Evolutionary conservation across 2,113 vertebrate species (phyloP).

Genomic region (Noturus placidus): DNA sequence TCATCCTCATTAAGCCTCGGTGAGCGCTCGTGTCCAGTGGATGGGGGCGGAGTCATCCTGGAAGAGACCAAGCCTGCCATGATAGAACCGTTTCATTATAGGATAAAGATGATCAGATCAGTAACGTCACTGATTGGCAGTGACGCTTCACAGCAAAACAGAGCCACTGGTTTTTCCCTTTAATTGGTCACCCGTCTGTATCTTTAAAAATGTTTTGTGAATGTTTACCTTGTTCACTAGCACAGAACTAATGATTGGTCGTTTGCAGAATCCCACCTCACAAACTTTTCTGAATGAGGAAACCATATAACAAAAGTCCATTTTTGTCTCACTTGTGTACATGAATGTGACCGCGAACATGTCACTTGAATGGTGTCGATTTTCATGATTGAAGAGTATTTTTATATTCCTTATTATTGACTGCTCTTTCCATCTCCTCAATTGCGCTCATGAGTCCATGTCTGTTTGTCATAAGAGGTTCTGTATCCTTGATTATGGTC

Average conservation of each 20-base stretch:
- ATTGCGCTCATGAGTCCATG: not conserved
- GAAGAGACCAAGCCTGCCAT: not conserved
- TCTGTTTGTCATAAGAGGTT: constrained; percentile 7
- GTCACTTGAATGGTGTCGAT: not conserved
- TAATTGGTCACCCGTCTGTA: not conserved
- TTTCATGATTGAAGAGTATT: not conserved
- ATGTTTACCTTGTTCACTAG: not conserved
- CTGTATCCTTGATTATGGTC: constrained; percentile 14
- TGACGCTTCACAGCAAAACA: not conserved
- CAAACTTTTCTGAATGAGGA: not conserved
- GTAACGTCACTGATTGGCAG: not conserved
- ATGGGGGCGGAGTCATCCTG: not conserved
- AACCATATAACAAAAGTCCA: not conserved
- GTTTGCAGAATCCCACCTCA: not conserved
- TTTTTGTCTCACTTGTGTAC: not conserved
- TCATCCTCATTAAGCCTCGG: not conserved
- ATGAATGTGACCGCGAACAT: not conserved
- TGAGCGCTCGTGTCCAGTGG: not conserved
- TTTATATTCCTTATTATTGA: not conserved
- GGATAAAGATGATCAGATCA: not conserved
- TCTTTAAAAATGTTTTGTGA: not conserved
- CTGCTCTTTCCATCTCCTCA: not conserved
- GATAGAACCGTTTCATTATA: not conserved
- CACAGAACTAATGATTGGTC: not conserved
- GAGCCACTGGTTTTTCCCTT: not conserved